phyloP scores from a whole-genome alignment of 2,113 vertebrate genomes.

The Lagopus muta region DNA sequence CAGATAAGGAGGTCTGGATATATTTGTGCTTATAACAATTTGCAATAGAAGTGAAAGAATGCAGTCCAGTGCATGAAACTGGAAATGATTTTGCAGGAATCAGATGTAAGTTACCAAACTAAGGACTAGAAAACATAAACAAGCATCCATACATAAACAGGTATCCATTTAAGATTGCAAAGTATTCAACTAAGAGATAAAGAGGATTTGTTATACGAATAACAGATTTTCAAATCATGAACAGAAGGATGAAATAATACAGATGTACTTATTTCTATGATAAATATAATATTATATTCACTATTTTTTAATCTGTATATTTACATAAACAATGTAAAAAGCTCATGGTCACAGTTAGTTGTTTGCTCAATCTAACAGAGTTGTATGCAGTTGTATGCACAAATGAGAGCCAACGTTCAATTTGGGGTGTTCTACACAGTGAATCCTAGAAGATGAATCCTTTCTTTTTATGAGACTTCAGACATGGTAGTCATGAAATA shows the following conservation, averaged over 20 bases:
- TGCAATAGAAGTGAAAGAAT: conserved; percentile 10
- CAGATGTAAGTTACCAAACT: conserved; percentile 47
- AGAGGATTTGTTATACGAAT: conserved; percentile 7
- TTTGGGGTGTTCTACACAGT: background rate
- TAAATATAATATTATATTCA: background rate
- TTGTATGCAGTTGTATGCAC: background rate
- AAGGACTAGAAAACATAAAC: background rate
- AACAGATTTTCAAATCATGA: background rate
- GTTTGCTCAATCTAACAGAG: background rate
- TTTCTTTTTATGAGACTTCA: background rate
- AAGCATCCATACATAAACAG: background rate
- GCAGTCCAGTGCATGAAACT: background rate
- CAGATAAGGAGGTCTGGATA: background rate
- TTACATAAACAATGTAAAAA: background rate
- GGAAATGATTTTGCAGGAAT: conserved; percentile 53
- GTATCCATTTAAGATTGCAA: background rate
- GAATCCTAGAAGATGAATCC: background rate
- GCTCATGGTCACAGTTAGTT: background rate
- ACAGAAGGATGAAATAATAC: background rate
- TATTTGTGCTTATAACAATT: background rate
- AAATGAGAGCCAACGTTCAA: background rate
- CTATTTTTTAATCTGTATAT: background rate
- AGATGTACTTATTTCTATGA: background rate
- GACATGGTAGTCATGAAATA: background rate
- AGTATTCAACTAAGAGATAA: background rate